phyloP scores from a whole-genome alignment of 2,113 vertebrate species.

The Heterotilapia buettikoferi region DNA sequence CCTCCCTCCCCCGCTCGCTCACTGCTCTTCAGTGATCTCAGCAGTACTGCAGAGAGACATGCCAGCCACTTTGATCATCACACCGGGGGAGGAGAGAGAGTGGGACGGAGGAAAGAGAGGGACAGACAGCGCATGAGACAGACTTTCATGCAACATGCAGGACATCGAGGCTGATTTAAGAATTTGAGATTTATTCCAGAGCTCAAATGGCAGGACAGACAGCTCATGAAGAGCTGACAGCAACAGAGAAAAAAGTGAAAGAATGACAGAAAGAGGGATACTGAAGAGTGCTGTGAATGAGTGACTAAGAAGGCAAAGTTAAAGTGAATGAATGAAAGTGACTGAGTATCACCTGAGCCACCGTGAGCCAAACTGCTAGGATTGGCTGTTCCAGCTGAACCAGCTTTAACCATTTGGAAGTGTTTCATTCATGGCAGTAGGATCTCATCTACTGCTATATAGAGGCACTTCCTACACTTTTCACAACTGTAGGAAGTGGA shows the following conservation, averaged over 20 bases:
- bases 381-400: background rate
- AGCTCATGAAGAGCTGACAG: background rate
- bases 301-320: background rate
- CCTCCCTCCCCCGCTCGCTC: background rate
- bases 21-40: constrained; percentile 75
- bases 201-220: background rate
- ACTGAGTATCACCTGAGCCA: background rate
- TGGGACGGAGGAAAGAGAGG: background rate
- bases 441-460: background rate
- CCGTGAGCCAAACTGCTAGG: accelerated
- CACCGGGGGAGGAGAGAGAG: constrained; percentile 33
- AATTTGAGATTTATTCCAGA: constrained; percentile 16
- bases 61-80: constrained; percentile 62
- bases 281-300: background rate
- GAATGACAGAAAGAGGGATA: background rate
- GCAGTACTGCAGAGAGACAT: constrained; percentile 64
- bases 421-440: background rate
- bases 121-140: background rate
- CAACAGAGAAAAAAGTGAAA: background rate
- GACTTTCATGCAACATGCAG: constrained; percentile 25
- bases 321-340: background rate
- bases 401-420: background rate
- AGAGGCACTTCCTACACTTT: background rate
- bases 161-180: constrained; percentile 11
- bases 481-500: background rate